Percentiles rank a stretch among this genome's conserved stretches.
Evolutionary conservation across 2,113 vertebrate genomes (phyloP).

Genomic region (Callocephalon fimbriatum): DNA sequence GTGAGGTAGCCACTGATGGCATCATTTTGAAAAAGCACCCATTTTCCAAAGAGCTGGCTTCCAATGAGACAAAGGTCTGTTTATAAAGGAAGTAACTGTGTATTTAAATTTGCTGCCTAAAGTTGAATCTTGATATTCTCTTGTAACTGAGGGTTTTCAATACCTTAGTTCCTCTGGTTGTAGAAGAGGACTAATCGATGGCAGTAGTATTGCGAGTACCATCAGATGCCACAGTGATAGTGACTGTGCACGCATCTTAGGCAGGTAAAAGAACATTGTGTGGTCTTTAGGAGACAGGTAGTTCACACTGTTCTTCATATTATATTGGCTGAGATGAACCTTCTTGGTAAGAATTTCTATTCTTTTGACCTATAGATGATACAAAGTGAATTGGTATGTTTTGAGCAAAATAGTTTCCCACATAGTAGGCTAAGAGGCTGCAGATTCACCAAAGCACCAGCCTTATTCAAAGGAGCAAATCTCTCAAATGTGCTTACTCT

Average conservation of each 20-base stretch:
- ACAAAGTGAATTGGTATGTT: not conserved
- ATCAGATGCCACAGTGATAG: not conserved
- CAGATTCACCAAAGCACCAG: not conserved
- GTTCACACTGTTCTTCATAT: not conserved
- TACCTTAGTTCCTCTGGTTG: not conserved
- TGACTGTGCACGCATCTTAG: accelerated
- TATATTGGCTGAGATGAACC: not conserved
- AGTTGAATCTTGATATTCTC: not conserved
- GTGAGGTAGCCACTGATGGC: not conserved
- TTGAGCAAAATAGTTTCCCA: not conserved
- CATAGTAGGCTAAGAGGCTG: not conserved
- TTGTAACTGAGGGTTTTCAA: not conserved
- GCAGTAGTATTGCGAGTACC: no score
- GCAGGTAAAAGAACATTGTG: not conserved
- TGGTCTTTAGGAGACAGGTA: not conserved
- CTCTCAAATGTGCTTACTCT: not conserved
- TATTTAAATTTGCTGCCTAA: not conserved
- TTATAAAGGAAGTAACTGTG: not conserved
- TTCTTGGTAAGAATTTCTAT: not conserved
- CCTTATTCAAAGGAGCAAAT: not conserved
- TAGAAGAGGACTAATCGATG: not conserved
- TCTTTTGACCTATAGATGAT: not conserved
- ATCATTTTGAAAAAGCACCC: not conserved
- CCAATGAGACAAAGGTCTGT: not conserved
- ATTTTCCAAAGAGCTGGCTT: not conserved